A percentile compares a stretch with the other conserved stretches of the same genome.
phyloP scores from a whole-genome alignment of 37 sponge, comb jelly and placozoan species.

The Beroe forskalii region DNA sequence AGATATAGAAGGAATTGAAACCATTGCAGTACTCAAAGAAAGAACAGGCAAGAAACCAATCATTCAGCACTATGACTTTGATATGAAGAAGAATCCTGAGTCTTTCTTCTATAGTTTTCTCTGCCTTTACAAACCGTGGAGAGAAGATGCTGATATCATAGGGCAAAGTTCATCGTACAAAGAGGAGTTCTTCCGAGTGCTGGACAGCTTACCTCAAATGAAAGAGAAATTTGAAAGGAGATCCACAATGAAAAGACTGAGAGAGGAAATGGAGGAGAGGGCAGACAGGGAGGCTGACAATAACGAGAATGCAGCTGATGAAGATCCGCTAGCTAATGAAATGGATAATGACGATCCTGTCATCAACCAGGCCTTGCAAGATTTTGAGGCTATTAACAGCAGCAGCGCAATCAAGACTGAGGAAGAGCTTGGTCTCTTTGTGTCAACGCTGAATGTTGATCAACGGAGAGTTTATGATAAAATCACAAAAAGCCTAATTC shows the following conservation, averaged over 20 bases:
- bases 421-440: not conserved
- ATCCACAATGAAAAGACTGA: not conserved
- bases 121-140: not conserved
- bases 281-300: not conserved
- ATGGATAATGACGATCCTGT: not conserved
- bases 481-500: not conserved
- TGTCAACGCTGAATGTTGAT: not conserved
- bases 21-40: not conserved
- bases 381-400: not conserved
- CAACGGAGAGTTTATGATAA: not conserved
- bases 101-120: not conserved
- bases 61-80: not conserved
- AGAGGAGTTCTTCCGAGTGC: not conserved
- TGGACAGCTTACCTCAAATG: not conserved
- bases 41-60: not conserved
- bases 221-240: not conserved
- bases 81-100: not conserved
- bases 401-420: not conserved
- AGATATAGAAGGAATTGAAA: not conserved
- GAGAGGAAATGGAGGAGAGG: not conserved
- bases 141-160: not conserved
- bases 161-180: not conserved
- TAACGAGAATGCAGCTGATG: not conserved
- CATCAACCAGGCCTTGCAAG: not conserved
- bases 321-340: not conserved